Base-by-base conservation (phyloP, 2,888 invertebrate genomes). In the Myopa tessellatipennis region DNA sequence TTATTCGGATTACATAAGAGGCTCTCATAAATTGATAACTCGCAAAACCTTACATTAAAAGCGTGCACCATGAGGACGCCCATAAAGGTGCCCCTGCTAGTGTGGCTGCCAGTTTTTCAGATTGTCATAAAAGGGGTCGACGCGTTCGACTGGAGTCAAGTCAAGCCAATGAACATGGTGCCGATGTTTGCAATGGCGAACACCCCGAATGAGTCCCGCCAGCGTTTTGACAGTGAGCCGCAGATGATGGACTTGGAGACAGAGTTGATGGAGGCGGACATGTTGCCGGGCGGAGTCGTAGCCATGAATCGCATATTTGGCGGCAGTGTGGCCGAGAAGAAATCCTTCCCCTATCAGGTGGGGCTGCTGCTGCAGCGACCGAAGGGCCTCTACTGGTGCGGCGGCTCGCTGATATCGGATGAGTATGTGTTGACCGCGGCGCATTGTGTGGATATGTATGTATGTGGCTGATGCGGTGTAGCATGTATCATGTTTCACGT, bases 281-380 rank as follows among this genome's bases (percentile, higher is more conserved):
- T 86, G 85, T 75, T 86, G 74, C 84, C 86, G 6, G 85, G 83
- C 26, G 84, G 85, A 26, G 83, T 84, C 6, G 85, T 85, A 81
- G 88, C 88, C 61, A 88, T 88, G 88, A 87, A 87, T 83, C 87
- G 88, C 52, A 89, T 89, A 77, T 83, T 88, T 74, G 89, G 89
- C 52, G 89, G 89, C 50, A 83, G 83, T 78, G 86, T 87, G 45
- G 89, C 88, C 8, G 81, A 83, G 77, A 85, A 85, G 0, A 82
- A 87, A 75, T 82, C 84, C 52, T 87, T 89, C 72, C 88, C 89
- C 67, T 89, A 89, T 78, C 88, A 88, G 80, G 88, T 86, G 36
- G 88, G 88, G 45, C 85, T 88, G 79, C 80, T 87, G 69, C 80
- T 87, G 79, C 88, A 89, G 72, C 83, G 88, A 3, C 84, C 88